A percentile compares a stretch with the other conserved stretches of the same genome.
These are phyloP conservation scores for Cotesia vestalis DNA, from an alignment of 1,140 invertebrate species.

Conservation along the genomic window DNA sequence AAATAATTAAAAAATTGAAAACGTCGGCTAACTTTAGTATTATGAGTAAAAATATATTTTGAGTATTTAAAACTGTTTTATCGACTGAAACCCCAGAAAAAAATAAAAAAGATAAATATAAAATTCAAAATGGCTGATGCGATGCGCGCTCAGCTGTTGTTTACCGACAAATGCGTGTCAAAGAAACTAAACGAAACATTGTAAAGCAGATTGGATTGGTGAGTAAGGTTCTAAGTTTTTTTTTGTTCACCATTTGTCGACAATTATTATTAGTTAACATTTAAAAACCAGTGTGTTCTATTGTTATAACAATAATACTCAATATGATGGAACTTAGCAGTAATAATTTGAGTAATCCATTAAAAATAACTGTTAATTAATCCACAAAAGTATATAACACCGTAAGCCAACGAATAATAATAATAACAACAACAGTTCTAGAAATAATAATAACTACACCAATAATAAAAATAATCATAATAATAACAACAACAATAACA, in stretches of 20 bases:
- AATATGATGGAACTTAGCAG: background rate
- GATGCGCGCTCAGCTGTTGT: constrained; percentile 59
- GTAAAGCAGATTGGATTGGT: constrained; percentile 19
- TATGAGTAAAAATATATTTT: no score
- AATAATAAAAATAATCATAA: constrained; percentile 3
- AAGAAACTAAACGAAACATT: constrained; percentile 30
- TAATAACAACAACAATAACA: background rate
- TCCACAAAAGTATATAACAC: background rate
- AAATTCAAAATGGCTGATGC: constrained; percentile 54
- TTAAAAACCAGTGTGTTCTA: no score
- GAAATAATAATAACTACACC: no score
- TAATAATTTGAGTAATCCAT: no score
- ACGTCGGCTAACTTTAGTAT: no score
- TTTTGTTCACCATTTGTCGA: background rate
- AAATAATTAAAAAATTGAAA: no score
- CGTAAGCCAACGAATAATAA: no score
- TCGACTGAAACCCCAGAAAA: background rate
- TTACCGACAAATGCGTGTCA: constrained; percentile 58
- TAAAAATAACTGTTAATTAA: no score
- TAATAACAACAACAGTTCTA: no score
- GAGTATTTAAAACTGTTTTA: background rate
- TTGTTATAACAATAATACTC: background rate
- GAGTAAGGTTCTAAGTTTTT: background rate
- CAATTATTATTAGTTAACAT: background rate
- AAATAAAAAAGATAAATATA: background rate